Evolutionary conservation across 2,888 invertebrate species (phyloP).

Genomic region (Calliphora vomitoria): DNA sequence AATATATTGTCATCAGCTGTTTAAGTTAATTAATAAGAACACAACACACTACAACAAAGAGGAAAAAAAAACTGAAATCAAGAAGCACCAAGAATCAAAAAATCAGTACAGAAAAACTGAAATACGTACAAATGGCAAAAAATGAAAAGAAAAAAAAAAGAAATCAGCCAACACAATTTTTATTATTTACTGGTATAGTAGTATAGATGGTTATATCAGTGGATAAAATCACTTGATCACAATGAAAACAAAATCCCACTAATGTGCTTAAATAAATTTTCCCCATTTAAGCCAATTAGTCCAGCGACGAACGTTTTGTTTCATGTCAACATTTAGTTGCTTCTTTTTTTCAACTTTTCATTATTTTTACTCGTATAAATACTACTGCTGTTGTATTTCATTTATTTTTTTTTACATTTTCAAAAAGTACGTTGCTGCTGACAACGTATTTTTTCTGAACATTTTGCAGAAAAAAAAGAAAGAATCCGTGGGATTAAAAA

Average conservation of each 20-base stretch:
- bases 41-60: slow-evolving; percentile 58
- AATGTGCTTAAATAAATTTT: slow-evolving; percentile 78
- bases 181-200: slow-evolving; percentile 40
- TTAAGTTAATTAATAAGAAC: slow-evolving; percentile 76
- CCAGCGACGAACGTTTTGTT: slow-evolving; percentile 83
- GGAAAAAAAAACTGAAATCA: slow-evolving; percentile 50
- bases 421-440: slow-evolving; percentile 61
- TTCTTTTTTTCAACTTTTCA: slow-evolving; percentile 62
- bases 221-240: slow-evolving; percentile 72
- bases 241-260: slow-evolving; percentile 76
- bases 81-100: slow-evolving; percentile 61
- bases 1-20: slow-evolving; percentile 76
- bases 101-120: slow-evolving; percentile 44
- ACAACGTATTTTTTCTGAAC: slow-evolving; percentile 61
- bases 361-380: slow-evolving; percentile 44
- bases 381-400: slow-evolving; percentile 18
- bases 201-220: slow-evolving; percentile 62
- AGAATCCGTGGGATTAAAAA: slow-evolving; percentile 80
- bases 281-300: slow-evolving; percentile 82
- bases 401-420: slow-evolving; percentile 32
- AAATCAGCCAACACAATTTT: slow-evolving; percentile 64
- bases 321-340: slow-evolving; percentile 77
- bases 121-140: not conserved
- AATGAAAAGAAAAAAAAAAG: not conserved
- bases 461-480: slow-evolving; percentile 60